Evolutionary conservation across 2,888 invertebrate species (phyloP).

Genomic region (Colostygia pectinataria): DNA sequence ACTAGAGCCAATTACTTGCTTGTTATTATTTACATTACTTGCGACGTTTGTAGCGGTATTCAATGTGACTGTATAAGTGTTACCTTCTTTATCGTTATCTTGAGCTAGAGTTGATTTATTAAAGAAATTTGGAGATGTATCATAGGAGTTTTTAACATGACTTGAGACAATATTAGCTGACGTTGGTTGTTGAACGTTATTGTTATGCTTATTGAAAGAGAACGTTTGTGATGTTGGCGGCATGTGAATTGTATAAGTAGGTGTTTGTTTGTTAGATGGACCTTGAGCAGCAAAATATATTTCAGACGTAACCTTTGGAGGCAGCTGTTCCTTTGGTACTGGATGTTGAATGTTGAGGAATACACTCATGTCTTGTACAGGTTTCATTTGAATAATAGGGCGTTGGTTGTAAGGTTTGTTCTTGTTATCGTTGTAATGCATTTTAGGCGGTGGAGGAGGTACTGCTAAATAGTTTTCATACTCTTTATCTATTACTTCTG

Average conservation of each 20-base stretch:
- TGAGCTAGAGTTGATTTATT: constrained; percentile 53
- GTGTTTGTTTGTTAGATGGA: constrained; percentile 62
- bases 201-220: constrained; percentile 43
- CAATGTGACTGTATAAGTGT: constrained; percentile 63
- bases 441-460: constrained; percentile 75
- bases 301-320: constrained; percentile 77
- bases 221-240: constrained; percentile 50
- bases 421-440: constrained; percentile 58
- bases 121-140: constrained; percentile 46
- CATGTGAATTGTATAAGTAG: constrained; percentile 71
- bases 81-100: constrained; percentile 51
- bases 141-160: constrained; percentile 48
- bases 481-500: constrained; percentile 71
- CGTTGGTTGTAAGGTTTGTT: constrained; percentile 64
- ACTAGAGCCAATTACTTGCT: constrained; percentile 66
- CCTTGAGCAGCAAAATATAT: constrained; percentile 76
- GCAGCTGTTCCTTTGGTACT: constrained; percentile 60
- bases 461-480: constrained; percentile 78
- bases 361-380: constrained; percentile 75
- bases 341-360: constrained; percentile 75
- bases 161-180: constrained; percentile 24
- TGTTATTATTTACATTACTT: constrained; percentile 50
- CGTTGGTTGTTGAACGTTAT: constrained; percentile 34
- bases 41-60: constrained; percentile 71
- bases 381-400: constrained; percentile 70